phyloP scores from a whole-genome alignment of 2,113 vertebrate species.

The Rattus rattus region DNA sequence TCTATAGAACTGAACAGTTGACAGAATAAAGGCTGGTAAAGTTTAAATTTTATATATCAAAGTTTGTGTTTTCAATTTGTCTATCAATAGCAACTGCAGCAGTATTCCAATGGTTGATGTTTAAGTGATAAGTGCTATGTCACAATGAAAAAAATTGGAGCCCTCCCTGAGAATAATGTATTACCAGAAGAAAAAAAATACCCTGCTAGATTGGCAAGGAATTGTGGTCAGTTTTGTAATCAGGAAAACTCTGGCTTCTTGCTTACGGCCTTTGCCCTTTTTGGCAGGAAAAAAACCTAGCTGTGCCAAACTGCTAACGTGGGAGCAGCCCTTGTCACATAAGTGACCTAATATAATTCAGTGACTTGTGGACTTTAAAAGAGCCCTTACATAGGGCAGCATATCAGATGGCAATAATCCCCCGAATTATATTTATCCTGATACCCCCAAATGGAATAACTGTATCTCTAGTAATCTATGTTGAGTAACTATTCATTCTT shows the following conservation, averaged over 20 bases:
- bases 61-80: constrained; percentile 34
- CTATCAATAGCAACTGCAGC: not conserved
- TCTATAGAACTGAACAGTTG: not conserved
- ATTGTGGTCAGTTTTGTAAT: constrained; percentile 86
- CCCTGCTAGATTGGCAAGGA: constrained; percentile 81
- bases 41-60: constrained; percentile 12
- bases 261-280: constrained; percentile 87
- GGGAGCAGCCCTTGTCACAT: constrained; percentile 77
- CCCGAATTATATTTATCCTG: constrained; percentile 11
- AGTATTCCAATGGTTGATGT: not conserved
- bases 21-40: not conserved
- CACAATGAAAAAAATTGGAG: constrained; percentile 75
- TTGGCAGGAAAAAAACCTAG: constrained; percentile 82
- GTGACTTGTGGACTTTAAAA: constrained; percentile 77
- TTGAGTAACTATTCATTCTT: not conserved
- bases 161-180: constrained; percentile 73
- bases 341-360: constrained; percentile 74
- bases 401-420: constrained; percentile 61
- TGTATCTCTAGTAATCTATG: not conserved
- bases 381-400: constrained; percentile 22
- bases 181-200: constrained; percentile 75
- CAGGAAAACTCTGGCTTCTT: constrained; percentile 87
- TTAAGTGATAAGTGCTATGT: constrained; percentile 56
- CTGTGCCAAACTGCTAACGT: constrained; percentile 75
- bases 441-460: not conserved